Evolutionary conservation across 2,888 invertebrate genomes (phyloP).

Genomic region (Drosophila longiperda): DNA sequence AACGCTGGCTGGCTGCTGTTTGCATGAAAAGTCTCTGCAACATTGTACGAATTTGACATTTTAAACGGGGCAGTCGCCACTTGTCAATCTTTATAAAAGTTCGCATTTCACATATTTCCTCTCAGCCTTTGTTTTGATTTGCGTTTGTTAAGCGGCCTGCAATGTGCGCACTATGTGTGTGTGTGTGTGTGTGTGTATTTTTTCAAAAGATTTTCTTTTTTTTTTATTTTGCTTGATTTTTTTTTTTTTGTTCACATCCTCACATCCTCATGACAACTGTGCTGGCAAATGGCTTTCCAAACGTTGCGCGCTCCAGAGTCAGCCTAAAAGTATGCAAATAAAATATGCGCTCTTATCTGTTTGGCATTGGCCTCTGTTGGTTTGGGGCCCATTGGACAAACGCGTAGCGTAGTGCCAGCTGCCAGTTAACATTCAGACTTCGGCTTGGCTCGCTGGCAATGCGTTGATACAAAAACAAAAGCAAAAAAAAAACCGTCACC

Average conservation of each 20-base stretch:
- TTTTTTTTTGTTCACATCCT: slow-evolving; percentile 47
- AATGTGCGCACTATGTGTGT: slow-evolving; percentile 18
- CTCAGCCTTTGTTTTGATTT: slow-evolving; percentile 63
- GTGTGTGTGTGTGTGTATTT: slow-evolving; percentile 21
- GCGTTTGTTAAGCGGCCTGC: slow-evolving; percentile 46
- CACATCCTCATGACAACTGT: slow-evolving; percentile 56
- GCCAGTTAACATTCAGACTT: slow-evolving; percentile 35
- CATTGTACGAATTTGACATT: slow-evolving; percentile 78
- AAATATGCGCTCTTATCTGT: slow-evolving; percentile 78
- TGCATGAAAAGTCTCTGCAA: slow-evolving; percentile 73
- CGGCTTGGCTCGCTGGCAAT: slow-evolving; percentile 19
- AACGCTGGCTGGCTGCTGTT: slow-evolving; percentile 25
- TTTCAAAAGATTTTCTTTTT: slow-evolving; percentile 4
- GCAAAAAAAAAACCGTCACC: slow-evolving; percentile 45
- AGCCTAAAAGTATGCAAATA: slow-evolving; percentile 80
- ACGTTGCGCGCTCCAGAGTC: slow-evolving; percentile 58
- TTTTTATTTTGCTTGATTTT: slow-evolving; percentile 35
- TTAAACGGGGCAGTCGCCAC: slow-evolving; percentile 79
- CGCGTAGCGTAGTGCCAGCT: slow-evolving; percentile 31
- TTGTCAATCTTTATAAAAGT: slow-evolving; percentile 78
- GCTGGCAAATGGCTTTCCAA: slow-evolving; percentile 74
- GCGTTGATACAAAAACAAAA: slow-evolving; percentile 19
- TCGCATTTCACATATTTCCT: slow-evolving; percentile 75
- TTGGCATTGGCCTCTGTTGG: slow-evolving; percentile 75
- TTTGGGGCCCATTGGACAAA: slow-evolving; percentile 39